phyloP scores from a whole-genome alignment of 2,888 invertebrate genomes.

The Leucania comma region DNA sequence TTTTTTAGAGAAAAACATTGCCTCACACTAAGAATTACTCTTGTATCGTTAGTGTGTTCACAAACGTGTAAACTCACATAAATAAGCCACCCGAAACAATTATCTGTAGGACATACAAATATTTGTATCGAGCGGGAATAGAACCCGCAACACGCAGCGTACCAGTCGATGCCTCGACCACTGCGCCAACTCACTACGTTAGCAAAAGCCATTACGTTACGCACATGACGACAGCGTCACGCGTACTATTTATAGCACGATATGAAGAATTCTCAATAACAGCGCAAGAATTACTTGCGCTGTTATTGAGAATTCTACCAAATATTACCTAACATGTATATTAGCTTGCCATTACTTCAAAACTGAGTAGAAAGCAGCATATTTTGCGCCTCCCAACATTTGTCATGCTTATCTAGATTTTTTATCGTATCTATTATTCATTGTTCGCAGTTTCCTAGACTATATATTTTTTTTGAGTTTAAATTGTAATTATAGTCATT shows the following conservation, averaged over 20 bases:
- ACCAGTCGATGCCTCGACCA: conserved; percentile 1
- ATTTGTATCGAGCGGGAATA: too few species aligned
- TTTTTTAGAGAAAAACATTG: too few species aligned
- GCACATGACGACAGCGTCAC: conserved; percentile 7
- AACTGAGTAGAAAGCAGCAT: conserved; percentile 39
- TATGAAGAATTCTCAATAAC: conserved; percentile 21
- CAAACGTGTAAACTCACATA: too few species aligned
- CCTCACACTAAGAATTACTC: too few species aligned
- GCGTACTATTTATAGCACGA: conserved; percentile 14
- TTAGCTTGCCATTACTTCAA: neutral
- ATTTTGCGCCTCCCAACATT: conserved; percentile 37
- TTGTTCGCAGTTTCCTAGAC: conserved; percentile 52
- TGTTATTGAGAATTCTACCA: neutral
- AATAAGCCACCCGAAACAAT: too few species aligned
- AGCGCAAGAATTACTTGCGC: conserved; percentile 1
- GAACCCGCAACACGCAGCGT: too few species aligned
- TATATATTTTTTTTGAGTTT: conserved; percentile 39
- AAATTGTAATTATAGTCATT: conserved; percentile 41
- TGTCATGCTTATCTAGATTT: conserved; percentile 54
- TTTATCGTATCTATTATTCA: conserved; percentile 47
- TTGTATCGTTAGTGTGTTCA: too few species aligned
- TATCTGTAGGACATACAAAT: too few species aligned
- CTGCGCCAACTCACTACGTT: neutral
- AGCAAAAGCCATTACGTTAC: conserved; percentile 22
- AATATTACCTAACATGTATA: conserved; percentile 25